These are phyloP conservation scores for Bubalus kerabau DNA, from an alignment of 2,113 vertebrate species.

Conservation along the genomic window DNA sequence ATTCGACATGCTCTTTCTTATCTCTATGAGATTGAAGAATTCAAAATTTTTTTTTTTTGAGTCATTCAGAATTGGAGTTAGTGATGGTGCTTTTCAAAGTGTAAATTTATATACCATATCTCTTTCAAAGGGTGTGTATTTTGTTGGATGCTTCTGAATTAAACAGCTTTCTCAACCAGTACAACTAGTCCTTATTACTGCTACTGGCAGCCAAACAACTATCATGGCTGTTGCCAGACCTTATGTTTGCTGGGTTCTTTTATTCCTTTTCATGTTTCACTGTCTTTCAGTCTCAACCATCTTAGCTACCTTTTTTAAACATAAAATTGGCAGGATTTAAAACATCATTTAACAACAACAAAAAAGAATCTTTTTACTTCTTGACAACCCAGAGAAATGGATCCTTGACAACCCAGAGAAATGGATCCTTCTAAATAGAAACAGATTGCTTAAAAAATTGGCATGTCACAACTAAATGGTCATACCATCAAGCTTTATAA, in stretches of 20 bases:
- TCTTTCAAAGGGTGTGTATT: conserved; percentile 28
- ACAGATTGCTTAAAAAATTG: conserved; percentile 27
- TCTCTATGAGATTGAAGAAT: background rate
- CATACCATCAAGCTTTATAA: conserved; percentile 33
- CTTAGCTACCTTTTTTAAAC: conserved; percentile 25
- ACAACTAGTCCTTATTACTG: conserved; percentile 41
- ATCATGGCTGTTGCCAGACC: conserved; percentile 11
- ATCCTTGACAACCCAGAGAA: conserved; percentile 48
- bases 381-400: conserved; percentile 41
- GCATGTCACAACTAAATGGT: conserved; percentile 23
- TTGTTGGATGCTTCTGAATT: conserved; percentile 45
- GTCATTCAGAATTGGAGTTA: background rate
- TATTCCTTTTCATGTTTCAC: conserved; percentile 22
- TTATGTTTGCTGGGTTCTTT: conserved; percentile 35
- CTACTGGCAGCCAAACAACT: conserved; percentile 14
- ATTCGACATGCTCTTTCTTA: background rate
- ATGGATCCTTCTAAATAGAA: conserved; percentile 45
- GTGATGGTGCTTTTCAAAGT: background rate
- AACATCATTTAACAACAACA: conserved; percentile 53
- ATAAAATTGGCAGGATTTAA: conserved; percentile 55
- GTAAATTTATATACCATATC: background rate
- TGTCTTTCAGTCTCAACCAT: background rate
- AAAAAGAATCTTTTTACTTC: conserved; percentile 53
- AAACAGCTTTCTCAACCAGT: conserved; percentile 35
- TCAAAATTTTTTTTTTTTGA: background rate